Percentiles rank a stretch among this genome's conserved stretches.
Conservation (phyloP, 37 sponge, comb jelly and placozoan species). For the Cliona cf. orientalis region DNA sequence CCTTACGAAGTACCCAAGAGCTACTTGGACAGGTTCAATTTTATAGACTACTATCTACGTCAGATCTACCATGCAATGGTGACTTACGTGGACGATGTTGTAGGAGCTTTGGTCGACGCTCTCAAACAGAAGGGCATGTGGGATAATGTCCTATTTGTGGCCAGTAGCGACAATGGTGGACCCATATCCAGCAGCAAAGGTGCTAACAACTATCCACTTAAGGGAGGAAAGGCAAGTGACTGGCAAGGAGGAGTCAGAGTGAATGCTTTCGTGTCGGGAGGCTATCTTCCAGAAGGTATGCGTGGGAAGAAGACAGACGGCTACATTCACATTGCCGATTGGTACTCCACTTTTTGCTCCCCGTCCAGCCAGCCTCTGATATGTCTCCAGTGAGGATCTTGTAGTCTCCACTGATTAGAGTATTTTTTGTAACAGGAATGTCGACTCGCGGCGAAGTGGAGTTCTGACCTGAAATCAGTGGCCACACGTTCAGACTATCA, state of each 20-base stretch:
- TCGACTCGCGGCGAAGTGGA: not conserved
- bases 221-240: conserved; percentile 37
- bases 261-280: conserved; percentile 48
- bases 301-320: conserved; percentile 9
- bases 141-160: conserved; percentile 51
- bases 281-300: conserved; percentile 17
- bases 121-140: conserved; percentile 40
- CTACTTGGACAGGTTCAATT: conserved; percentile 21
- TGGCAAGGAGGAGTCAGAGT: conserved; percentile 65
- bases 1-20: conserved; percentile 32
- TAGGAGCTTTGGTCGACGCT: conserved; percentile 21
- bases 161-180: conserved; percentile 48
- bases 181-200: not conserved
- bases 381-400: conserved; percentile 4
- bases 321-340: conserved; percentile 38
- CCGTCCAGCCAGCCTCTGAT: conserved; percentile 13
- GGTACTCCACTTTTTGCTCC: conserved; percentile 40
- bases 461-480: too few species aligned
- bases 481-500: conserved; percentile 27
- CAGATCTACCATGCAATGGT: conserved; percentile 45
- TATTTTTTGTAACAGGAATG: not conserved
- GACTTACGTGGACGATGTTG: conserved; percentile 24
- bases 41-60: conserved; percentile 14
- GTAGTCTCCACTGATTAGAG: not conserved
- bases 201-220: conserved; percentile 55